These are phyloP conservation scores for Palythoa grandiflora DNA, from an alignment of 92 coral and sea anemone species.

Conservation along the genomic window DNA sequence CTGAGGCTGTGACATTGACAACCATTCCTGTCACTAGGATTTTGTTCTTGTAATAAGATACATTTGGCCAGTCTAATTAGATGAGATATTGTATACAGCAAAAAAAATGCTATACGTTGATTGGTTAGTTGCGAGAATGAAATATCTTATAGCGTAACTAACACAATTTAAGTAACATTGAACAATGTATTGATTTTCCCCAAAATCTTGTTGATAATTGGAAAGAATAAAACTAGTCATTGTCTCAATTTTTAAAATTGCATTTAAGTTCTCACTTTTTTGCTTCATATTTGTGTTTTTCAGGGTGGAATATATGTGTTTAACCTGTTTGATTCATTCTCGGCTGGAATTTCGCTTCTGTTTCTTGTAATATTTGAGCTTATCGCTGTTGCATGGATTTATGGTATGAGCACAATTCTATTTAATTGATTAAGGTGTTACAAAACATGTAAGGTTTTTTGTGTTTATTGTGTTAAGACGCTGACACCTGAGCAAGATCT, in stretches of 20 bases:
- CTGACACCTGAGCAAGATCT: not conserved
- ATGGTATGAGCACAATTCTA: constrained; percentile 60
- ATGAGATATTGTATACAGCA: too few species aligned
- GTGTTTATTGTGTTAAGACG: not conserved
- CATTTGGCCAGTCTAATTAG: too few species aligned
- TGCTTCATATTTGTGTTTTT: not conserved
- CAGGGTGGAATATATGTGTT: constrained; percentile 97
- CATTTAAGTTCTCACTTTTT: not conserved
- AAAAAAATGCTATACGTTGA: too few species aligned
- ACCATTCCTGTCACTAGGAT: not conserved
- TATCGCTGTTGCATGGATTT: constrained; percentile 82
- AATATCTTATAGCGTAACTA: too few species aligned
- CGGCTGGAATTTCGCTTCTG: constrained; percentile 88
- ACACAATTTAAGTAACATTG: too few species aligned
- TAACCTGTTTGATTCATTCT: constrained; percentile 91
- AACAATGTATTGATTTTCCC: too few species aligned
- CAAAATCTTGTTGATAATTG: too few species aligned
- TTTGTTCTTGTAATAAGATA: too few species aligned
- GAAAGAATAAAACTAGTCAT: too few species aligned
- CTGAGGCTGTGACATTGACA: not conserved
- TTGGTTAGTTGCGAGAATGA: too few species aligned
- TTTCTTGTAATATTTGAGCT: constrained; percentile 84
- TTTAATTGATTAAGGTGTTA: not conserved
- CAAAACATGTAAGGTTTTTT: not conserved
- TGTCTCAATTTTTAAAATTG: not conserved